phyloP scores from a whole-genome alignment of 2,113 vertebrate species.

The Sturnus vulgaris region DNA sequence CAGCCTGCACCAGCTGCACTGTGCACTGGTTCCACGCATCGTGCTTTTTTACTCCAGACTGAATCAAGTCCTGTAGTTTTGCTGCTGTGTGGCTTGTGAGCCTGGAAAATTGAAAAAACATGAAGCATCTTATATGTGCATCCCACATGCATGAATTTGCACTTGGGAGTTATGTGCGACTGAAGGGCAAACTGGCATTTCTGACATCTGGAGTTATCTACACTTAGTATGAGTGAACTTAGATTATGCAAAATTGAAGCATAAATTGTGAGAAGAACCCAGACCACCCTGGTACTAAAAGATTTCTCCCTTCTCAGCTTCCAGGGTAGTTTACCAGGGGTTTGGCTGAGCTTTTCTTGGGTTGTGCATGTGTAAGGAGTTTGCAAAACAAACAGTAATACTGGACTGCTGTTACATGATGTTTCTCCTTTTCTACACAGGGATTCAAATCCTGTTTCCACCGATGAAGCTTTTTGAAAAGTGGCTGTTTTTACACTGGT shows the following conservation, averaged over 20 bases:
- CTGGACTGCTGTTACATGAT: not conserved
- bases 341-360: not conserved
- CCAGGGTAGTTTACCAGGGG: not conserved
- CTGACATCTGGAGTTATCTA: not conserved
- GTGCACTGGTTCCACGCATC: conserved; percentile 74
- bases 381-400: not conserved
- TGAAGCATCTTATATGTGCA: not conserved
- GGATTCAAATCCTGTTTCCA: not conserved
- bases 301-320: not conserved
- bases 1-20: conserved; percentile 65
- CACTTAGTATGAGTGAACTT: not conserved
- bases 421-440: not conserved
- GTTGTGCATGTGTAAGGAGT: not conserved
- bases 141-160: not conserved
- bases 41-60: conserved; percentile 56
- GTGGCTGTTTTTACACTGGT: not conserved
- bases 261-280: not conserved
- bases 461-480: not conserved
- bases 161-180: not conserved
- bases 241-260: not conserved
- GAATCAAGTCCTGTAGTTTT: conserved; percentile 58
- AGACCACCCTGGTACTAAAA: not conserved
- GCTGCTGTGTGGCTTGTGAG: conserved; percentile 48
- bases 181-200: not conserved
- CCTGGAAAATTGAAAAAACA: conserved; percentile 47